These are phyloP conservation scores for Danaus chrysippus DNA, from an alignment of 2,888 invertebrate genomes.

Conservation along the genomic window DNA sequence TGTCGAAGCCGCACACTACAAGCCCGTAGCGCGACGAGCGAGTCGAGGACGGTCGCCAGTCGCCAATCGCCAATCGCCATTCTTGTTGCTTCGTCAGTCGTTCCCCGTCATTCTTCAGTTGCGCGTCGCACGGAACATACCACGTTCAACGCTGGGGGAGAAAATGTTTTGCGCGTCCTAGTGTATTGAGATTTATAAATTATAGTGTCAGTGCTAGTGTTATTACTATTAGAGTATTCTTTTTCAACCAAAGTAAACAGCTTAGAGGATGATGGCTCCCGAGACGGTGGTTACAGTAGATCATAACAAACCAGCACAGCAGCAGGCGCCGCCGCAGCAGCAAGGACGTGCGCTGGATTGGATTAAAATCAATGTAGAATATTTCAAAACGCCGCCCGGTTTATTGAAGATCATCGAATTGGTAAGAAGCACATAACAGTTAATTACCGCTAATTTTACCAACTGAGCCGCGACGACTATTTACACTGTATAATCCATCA, in stretches of 20 bases:
- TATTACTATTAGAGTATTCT: constrained; percentile 35
- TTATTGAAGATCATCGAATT: constrained; percentile 88
- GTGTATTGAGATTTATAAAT: constrained; percentile 52
- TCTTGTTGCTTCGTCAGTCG: constrained; percentile 41
- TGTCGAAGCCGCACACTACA: constrained; percentile 24
- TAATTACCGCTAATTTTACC: constrained; percentile 18
- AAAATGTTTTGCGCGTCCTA: constrained; percentile 62
- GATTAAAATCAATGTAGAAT: constrained; percentile 87
- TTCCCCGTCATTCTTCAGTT: constrained; percentile 52
- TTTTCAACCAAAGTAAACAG: constrained; percentile 14
- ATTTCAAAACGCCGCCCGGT: constrained; percentile 90
- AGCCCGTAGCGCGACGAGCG: constrained; percentile 34
- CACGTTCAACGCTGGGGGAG: constrained; percentile 54
- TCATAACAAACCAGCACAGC: constrained; percentile 77
- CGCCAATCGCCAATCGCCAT: constrained; percentile 25
- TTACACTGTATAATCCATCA: constrained; percentile 13
- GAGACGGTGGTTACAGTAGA: constrained; percentile 91
- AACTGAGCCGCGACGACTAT: constrained; percentile 19
- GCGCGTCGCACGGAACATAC: constrained; percentile 60
- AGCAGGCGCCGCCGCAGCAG: constrained; percentile 70
- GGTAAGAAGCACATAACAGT: constrained; percentile 78
- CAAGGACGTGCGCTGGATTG: constrained; percentile 80
- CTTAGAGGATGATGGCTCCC: constrained; percentile 84
- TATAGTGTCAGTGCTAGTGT: constrained; percentile 64
- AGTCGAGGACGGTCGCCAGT: constrained; percentile 33